These are phyloP conservation scores for Osmerus eperlanus DNA, from an alignment of 2,113 vertebrate species.

Conservation along the genomic window DNA sequence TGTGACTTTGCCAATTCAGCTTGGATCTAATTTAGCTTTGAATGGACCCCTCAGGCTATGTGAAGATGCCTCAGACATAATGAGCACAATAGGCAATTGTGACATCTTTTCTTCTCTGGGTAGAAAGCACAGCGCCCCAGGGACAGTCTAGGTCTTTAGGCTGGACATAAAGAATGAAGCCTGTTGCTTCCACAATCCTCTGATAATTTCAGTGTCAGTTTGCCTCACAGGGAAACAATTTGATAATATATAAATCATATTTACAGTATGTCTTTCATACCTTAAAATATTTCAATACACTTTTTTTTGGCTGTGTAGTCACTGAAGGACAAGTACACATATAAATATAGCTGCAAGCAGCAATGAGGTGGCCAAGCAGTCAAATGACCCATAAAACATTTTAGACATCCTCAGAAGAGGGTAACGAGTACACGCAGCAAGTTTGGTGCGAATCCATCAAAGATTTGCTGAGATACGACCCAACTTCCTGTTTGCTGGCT, in stretches of 20 bases:
- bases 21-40: constrained; percentile 72
- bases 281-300: too few relatives aligned
- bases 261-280: neutral
- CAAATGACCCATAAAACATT: too few relatives aligned
- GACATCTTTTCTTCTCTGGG: constrained; percentile 59
- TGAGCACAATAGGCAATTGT: constrained; percentile 77
- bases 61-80: constrained; percentile 76
- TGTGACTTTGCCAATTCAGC: constrained; percentile 76
- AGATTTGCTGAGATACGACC: too few relatives aligned
- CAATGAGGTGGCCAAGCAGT: too few relatives aligned
- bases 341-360: too few relatives aligned
- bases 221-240: constrained; percentile 47
- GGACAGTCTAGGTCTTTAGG: constrained; percentile 70
- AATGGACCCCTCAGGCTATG: constrained; percentile 75
- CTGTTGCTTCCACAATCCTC: constrained; percentile 66
- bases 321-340: neutral
- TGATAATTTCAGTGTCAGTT: constrained; percentile 56
- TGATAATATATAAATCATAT: constrained; percentile 31
- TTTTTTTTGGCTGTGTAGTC: neutral
- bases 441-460: too few relatives aligned
- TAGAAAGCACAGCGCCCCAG: constrained; percentile 65
- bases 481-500: too few relatives aligned
- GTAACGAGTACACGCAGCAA: too few relatives aligned
- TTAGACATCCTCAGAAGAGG: too few relatives aligned
- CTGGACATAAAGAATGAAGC: constrained; percentile 59